phyloP scores from a whole-genome alignment of 2,113 vertebrate species.

The Sturnira hondurensis region DNA sequence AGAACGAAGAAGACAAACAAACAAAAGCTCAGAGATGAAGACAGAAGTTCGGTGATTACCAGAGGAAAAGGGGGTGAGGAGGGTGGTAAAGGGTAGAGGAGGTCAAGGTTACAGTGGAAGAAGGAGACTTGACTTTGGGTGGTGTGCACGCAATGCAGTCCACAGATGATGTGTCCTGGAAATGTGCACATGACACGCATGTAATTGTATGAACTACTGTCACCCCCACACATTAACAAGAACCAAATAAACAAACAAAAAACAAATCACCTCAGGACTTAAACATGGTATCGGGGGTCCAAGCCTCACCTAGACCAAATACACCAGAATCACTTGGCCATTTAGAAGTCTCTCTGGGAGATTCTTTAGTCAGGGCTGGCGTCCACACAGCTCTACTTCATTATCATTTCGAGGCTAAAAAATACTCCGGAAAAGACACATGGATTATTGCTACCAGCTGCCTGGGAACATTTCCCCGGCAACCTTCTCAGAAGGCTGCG shows the following conservation, averaged over 20 bases:
- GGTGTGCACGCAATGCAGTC: not conserved
- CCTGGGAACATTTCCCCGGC: not conserved
- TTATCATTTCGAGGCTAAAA: not conserved
- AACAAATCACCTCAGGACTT: not conserved
- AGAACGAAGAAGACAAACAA: not conserved
- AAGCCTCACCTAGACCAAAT: not conserved
- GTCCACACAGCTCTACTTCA: rapidly evolving
- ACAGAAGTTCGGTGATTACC: not conserved
- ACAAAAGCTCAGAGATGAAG: not conserved
- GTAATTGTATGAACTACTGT: not conserved
- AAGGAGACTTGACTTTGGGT: not conserved
- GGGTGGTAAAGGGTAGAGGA: not conserved
- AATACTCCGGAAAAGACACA: not conserved
- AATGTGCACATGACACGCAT: not conserved
- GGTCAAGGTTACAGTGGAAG: not conserved
- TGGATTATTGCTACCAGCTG: not conserved
- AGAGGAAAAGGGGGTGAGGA: not conserved
- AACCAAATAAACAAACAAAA: not conserved
- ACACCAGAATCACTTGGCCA: not conserved
- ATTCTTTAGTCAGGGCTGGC: not conserved
- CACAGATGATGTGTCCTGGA: not conserved
- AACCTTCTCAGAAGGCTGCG: not conserved
- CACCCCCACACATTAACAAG: not conserved
- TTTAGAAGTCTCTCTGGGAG: not conserved
- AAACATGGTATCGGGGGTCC: not conserved